These are phyloP conservation scores for Catamblyrhynchus diadema DNA, from an alignment of 2,797 vertebrate species.

Conservation along the genomic window DNA sequence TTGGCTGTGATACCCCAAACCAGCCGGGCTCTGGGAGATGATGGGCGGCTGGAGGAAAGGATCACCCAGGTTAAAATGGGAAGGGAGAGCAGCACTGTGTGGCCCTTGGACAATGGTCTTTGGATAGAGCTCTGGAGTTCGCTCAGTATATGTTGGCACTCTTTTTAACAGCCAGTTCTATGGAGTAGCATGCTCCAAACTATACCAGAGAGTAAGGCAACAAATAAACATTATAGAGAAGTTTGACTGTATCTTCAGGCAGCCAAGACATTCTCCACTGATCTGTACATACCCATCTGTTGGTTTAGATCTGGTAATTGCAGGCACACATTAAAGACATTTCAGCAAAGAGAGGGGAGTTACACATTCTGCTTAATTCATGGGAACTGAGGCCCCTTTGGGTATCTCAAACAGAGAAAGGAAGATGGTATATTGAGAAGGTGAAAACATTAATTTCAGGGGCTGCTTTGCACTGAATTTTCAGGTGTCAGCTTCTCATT, in stretches of 20 bases:
- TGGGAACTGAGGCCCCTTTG: not conserved
- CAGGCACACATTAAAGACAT: not conserved
- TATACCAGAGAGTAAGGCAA: not conserved
- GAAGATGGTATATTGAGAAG: not conserved
- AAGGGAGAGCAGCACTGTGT: not conserved
- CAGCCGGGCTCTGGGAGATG: rapidly evolving
- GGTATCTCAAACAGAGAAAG: not conserved
- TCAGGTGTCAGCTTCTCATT: not conserved
- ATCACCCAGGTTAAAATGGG: rapidly evolving
- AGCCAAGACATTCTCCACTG: not conserved
- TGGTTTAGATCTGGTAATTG: not conserved
- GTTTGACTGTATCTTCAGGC: not conserved
- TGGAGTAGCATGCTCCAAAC: not conserved
- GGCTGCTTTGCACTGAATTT: not conserved
- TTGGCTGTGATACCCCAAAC: not conserved
- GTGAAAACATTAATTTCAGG: not conserved
- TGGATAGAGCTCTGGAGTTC: not conserved
- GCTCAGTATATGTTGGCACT: rapidly evolving
- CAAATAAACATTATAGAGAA: not conserved
- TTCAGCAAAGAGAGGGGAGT: not conserved
- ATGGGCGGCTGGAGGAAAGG: not conserved
- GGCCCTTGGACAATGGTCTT: not conserved
- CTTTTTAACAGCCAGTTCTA: not conserved
- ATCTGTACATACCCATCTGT: not conserved
- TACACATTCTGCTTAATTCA: not conserved